A percentile compares a stretch with the other conserved stretches of the same genome.
Conservation (phyloP, 2,113 vertebrate genomes). For the Ctenodactylus gundi region DNA sequence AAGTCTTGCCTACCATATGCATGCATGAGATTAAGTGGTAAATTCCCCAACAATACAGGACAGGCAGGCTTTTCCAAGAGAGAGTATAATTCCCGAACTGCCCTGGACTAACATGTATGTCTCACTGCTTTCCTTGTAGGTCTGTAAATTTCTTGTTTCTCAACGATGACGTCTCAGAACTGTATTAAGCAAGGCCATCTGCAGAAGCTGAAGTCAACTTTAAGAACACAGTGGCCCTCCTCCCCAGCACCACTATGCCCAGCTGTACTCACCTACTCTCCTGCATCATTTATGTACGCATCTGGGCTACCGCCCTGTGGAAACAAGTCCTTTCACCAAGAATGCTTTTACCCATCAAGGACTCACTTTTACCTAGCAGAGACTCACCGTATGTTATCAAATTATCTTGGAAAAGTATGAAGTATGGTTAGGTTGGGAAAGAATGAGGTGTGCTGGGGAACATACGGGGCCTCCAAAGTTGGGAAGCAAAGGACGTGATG, state of each 20-base stretch:
- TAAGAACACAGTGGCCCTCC: not conserved
- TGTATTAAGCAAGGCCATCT: not conserved
- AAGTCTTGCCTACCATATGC: not conserved
- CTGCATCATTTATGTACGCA: not conserved
- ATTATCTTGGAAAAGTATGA: not conserved
- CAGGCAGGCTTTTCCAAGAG: not conserved
- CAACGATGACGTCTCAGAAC: not conserved
- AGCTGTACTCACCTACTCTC: not conserved
- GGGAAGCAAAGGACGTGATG: not conserved
- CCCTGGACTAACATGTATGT: not conserved
- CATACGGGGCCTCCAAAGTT: not conserved
- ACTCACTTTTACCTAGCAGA: slow-evolving; percentile 29
- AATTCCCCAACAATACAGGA: not conserved
- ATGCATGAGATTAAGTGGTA: not conserved
- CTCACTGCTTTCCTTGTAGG: not conserved
- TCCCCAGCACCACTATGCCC: not conserved
- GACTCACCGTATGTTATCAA: not conserved
- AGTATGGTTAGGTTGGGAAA: not conserved
- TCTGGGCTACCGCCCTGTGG: not conserved
- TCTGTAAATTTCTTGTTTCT: not conserved
- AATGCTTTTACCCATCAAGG: not conserved
- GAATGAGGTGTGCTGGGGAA: not conserved
- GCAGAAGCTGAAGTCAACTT: not conserved
- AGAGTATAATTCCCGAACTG: not conserved
- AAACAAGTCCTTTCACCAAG: not conserved